Evolutionary conservation across 2,797 vertebrate genomes (phyloP).

Genomic region (Sebastolobus altivelis): DNA sequence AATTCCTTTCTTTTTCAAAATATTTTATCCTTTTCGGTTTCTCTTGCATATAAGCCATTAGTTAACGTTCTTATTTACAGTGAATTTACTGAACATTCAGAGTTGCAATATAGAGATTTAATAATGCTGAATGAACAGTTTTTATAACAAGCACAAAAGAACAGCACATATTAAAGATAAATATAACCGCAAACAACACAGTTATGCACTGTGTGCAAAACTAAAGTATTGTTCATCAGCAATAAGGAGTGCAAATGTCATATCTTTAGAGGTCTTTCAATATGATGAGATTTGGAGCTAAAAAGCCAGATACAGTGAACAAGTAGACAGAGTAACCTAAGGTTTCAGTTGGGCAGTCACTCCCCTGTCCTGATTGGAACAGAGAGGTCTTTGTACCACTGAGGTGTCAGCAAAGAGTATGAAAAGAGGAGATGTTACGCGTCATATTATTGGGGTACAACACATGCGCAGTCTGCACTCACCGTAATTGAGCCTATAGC

Average conservation of each 20-base stretch:
- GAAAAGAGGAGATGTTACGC: too few relatives aligned
- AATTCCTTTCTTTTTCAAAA: background rate
- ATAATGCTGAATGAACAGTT: background rate
- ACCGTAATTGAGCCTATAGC: too few relatives aligned
- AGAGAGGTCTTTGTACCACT: background rate
- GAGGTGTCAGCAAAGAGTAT: background rate
- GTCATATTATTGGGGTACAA: too few relatives aligned
- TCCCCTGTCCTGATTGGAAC: background rate
- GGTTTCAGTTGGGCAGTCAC: background rate
- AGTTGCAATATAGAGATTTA: background rate
- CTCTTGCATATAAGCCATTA: background rate
- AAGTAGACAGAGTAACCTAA: background rate
- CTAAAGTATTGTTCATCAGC: background rate
- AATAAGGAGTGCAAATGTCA: background rate
- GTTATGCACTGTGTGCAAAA: conserved; percentile 1
- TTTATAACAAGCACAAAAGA: background rate
- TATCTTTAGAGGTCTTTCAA: background rate
- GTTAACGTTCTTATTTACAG: background rate
- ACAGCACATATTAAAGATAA: background rate
- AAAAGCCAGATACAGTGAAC: background rate
- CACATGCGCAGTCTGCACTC: too few relatives aligned
- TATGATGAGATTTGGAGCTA: background rate
- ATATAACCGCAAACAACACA: background rate
- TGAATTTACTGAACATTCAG: background rate
- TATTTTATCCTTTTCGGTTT: background rate